phyloP scores from a whole-genome alignment of 2,888 invertebrate genomes.

The Gryllus longicercus region DNA sequence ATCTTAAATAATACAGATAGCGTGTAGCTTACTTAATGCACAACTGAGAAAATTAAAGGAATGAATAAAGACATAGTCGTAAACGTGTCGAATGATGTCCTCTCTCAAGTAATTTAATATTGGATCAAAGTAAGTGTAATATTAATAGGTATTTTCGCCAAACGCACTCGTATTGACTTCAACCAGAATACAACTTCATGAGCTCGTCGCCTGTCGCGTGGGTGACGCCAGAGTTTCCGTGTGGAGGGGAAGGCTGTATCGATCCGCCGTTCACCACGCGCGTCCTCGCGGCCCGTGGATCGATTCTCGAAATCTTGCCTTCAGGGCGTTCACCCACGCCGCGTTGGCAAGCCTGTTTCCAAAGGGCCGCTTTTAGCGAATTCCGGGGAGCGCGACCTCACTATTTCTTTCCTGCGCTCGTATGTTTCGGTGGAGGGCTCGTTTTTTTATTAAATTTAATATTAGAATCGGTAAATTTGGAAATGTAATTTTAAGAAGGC shows the following conservation, averaged over 20 bases:
- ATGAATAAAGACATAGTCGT: too few relatives aligned
- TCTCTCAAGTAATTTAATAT: too few relatives aligned
- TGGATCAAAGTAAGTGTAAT: too few relatives aligned
- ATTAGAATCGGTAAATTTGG: neutral
- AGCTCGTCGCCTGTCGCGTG: too few relatives aligned
- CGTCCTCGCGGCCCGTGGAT: neutral
- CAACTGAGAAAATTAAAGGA: too few relatives aligned
- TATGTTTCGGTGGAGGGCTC: neutral
- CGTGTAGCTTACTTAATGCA: too few relatives aligned
- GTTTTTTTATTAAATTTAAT: constrained; percentile 7
- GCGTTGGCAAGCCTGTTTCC: neutral
- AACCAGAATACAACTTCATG: too few relatives aligned
- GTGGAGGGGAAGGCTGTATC: neutral
- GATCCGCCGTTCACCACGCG: neutral
- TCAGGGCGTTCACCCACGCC: neutral
- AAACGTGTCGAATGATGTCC: too few relatives aligned
- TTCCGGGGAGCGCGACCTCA: neutral
- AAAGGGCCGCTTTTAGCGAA: neutral
- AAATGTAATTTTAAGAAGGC: constrained; percentile 8
- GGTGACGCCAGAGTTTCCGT: too few relatives aligned
- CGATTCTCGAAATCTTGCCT: neutral
- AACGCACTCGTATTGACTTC: too few relatives aligned
- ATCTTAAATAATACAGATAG: too few relatives aligned
- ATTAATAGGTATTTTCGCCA: too few relatives aligned
- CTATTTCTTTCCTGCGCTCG: neutral